Percentiles rank a stretch among this genome's conserved stretches.
These are phyloP conservation scores for Sinelater perroti DNA, from an alignment of 2,888 invertebrate species.

Conservation along the genomic window DNA sequence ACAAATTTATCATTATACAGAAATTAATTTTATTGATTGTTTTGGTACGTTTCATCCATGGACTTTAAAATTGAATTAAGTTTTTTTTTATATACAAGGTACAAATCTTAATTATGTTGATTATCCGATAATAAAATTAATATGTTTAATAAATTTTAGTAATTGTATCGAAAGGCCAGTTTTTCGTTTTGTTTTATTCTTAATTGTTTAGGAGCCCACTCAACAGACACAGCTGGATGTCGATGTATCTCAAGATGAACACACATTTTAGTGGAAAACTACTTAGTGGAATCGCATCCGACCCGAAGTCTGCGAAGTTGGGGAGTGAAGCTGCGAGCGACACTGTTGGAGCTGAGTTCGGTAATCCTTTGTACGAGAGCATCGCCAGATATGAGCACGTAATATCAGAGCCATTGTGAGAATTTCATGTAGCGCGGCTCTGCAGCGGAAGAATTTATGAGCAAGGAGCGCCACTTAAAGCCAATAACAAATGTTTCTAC, in stretches of 20 bases:
- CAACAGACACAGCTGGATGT: too few species aligned
- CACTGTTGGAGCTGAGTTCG: neutral
- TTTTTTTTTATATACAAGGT: too few species aligned
- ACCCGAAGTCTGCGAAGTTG: neutral
- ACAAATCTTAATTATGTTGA: too few species aligned
- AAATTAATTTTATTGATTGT: too few species aligned
- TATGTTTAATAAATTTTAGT: too few species aligned
- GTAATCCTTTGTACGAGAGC: conserved; percentile 2
- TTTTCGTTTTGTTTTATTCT: neutral
- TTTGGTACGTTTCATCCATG: too few species aligned
- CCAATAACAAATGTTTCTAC: conserved; percentile 1
- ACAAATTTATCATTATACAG: too few species aligned
- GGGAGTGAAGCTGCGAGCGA: neutral
- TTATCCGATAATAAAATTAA: too few species aligned
- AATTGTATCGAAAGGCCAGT: too few species aligned
- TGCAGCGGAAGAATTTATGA: neutral
- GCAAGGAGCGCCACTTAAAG: neutral
- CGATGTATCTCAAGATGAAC: too few species aligned
- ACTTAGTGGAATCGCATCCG: neutral
- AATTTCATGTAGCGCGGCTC: neutral
- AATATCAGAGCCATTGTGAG: neutral
- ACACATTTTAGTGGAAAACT: neutral
- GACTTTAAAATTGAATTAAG: too few species aligned
- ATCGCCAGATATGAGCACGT: neutral
- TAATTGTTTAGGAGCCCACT: too few species aligned